phyloP scores from a whole-genome alignment of 2,797 vertebrate genomes.

The Microctenopoma steveboyesi region DNA sequence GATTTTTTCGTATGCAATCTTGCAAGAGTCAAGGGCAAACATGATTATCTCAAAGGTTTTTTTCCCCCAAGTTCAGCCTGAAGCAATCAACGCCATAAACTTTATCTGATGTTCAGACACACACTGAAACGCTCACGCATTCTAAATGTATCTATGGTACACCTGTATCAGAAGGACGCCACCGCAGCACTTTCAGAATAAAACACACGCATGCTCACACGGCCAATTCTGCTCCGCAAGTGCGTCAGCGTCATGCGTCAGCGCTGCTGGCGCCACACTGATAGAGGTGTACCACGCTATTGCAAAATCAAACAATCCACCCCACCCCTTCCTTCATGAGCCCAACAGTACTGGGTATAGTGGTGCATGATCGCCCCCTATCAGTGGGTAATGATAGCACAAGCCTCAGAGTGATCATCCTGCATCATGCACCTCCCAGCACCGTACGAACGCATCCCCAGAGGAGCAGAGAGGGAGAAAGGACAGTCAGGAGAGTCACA shows the following conservation, averaged over 20 bases:
- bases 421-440: slow-evolving; percentile 77
- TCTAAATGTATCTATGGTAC: slow-evolving; percentile 52
- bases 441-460: slow-evolving; percentile 69
- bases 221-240: slow-evolving; percentile 1
- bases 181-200: slow-evolving; percentile 7
- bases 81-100: slow-evolving; percentile 25
- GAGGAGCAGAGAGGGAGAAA: slow-evolving; percentile 67
- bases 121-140: slow-evolving; percentile 53
- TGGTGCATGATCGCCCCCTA: slow-evolving; percentile 73
- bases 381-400: slow-evolving; percentile 62
- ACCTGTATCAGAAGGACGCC: slow-evolving; percentile 62
- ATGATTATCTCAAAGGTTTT: slow-evolving; percentile 45
- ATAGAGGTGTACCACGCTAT: slow-evolving; percentile 63
- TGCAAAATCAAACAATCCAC: slow-evolving; percentile 53
- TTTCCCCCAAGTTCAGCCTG: slow-evolving; percentile 27
- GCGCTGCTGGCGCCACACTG: slow-evolving; percentile 32
- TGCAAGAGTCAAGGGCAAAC: slow-evolving; percentile 54
- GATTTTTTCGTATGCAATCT: slow-evolving; percentile 27
- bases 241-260: not conserved
- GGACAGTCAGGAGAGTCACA: slow-evolving; percentile 65
- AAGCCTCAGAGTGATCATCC: slow-evolving; percentile 61
- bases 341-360: slow-evolving; percentile 75
- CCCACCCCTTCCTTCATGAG: slow-evolving; percentile 44
- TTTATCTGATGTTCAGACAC: slow-evolving; percentile 35
- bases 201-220: not conserved